Base-by-base conservation (phyloP, 2,797 vertebrate species). In the Molossus molossus region DNA sequence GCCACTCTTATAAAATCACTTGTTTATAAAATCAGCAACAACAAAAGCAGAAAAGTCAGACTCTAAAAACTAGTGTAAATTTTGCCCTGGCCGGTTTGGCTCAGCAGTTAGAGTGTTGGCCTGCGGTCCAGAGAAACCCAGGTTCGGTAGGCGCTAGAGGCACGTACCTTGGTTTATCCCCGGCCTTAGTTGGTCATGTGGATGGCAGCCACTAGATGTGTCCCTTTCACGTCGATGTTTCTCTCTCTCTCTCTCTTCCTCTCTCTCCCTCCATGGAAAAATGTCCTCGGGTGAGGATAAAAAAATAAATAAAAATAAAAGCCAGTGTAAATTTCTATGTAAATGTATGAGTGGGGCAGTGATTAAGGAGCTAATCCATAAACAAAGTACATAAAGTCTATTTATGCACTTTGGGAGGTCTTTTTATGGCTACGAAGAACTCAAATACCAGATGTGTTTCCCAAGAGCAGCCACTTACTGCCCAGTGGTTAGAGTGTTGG, bases 11-110 rank as follows among this genome's bases (percentile, higher is more conserved):
- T 37, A 58, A 86, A 90, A n/a, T 33, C 21, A 93, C 21, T 90
- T 12, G 40, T 64, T 91, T 87, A 92, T 73, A 94, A 84, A 94
- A 91, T 73, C 64, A 55, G 27, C 14, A 57, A 81, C 9, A 86
- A 37, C 60, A 86, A 90, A 21, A 55, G 37, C 25, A 69, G 15
- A 58, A 21, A 84, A 80, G 18, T 90, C 23, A 69, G 1, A 89
- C 20, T 94, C 27, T 85, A 76, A 75, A 92, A 89, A 29, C 8
- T 50, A 55, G 48, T 75, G 1, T 60, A 23, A 9, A 37, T 65
- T 48, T 86, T 33, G 33, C 33, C 33, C 33, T 33, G 33, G 33
- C 33, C 3, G 33, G 33, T 33, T 33, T 33, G 33, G 33, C 33
- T 33, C 33, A 33, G 33, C 33, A 33, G 33, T 33, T 33, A 33